phyloP scores from a whole-genome alignment of 2,888 invertebrate genomes.

The Buathra laborator region DNA sequence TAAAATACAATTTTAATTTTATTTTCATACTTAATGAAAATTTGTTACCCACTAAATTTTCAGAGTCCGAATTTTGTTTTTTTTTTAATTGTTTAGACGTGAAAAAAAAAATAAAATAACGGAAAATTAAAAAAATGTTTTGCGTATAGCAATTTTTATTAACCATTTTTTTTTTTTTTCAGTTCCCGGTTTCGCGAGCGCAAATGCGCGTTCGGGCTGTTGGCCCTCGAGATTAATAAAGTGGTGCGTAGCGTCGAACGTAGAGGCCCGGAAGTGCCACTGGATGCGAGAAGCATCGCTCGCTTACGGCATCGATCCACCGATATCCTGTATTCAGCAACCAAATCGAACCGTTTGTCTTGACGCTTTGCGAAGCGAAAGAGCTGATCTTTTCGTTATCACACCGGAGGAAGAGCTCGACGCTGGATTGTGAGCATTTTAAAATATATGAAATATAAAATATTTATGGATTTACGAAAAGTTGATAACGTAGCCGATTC shows the following conservation, averaged over 20 bases:
- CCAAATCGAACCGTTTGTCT: constrained; percentile 89
- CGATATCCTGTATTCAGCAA: constrained; percentile 91
- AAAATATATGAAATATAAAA: constrained; percentile 10
- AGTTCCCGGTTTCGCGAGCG: constrained; percentile 83
- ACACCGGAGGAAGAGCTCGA: constrained; percentile 90
- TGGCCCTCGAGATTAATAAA: constrained; percentile 79
- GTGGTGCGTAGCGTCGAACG: constrained; percentile 89
- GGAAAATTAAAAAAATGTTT: no score
- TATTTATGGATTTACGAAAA: not conserved
- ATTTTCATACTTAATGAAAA: not conserved
- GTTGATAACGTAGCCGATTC: not conserved
- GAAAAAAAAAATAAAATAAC: no score
- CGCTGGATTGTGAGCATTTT: constrained; percentile 88
- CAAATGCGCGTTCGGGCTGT: constrained; percentile 80
- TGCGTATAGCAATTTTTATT: not conserved
- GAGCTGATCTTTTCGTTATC: constrained; percentile 91
- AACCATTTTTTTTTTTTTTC: constrained; percentile 52
- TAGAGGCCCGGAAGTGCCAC: constrained; percentile 92
- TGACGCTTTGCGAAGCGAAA: constrained; percentile 87
- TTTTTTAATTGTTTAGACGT: not conserved
- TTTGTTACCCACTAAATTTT: not conserved
- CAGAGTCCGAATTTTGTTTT: not conserved
- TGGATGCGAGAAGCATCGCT: constrained; percentile 91
- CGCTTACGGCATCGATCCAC: constrained; percentile 92
- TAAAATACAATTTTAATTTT: constrained; percentile 66